Evolutionary conservation across 2,888 invertebrate genomes (phyloP), one percentile per base, ranked within the genome.

Genomic region (Mythimna impura): DNA sequence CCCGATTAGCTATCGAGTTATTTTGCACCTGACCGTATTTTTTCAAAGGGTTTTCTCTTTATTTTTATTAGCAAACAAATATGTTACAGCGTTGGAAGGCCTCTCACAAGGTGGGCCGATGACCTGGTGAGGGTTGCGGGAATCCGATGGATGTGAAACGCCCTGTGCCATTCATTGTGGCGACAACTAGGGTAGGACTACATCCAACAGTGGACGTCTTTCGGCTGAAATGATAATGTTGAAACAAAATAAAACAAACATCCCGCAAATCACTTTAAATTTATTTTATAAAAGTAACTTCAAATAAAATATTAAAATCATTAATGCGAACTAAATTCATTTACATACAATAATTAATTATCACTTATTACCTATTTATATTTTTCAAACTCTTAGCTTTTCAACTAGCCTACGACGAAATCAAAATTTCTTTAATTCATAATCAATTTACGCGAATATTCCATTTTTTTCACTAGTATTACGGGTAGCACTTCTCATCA

Each of bases 211-310:
- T 47, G 1, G 47, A 47, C 14, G 47, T 47, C 1, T 17, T 17
- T 14, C 17, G 5, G 17, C 5, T 47, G 17, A 47, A 47, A 47
- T 47, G 5, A 47, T 6, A 3, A 43, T 3, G 17, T 4, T 17
- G 17, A 52, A 52, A n/a, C 36, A 64, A 55, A 88, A 89, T 89
- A 87, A 92, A 90, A 91, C 84, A 66, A 73, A 63, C 63, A 47
- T 58, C 86, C 90, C 88, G 91, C 91, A 93, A 93, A 91, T 92
- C 90, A 94, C 89, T 91, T 93, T 89, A 91, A 88, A 90, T 93
- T 92, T 93, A 93, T 93, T 94, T 88, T 93, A 93, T 93, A 94
- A 94, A 94, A 94, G 89, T 93, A 94, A 94, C 91, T 89, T 79
- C 89, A 89, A 92, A 91, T 89, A 83, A 91, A 91, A 91, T 88